These are phyloP conservation scores for Sapajus apella DNA, from an alignment of 2,113 vertebrate species.

Conservation along the genomic window DNA sequence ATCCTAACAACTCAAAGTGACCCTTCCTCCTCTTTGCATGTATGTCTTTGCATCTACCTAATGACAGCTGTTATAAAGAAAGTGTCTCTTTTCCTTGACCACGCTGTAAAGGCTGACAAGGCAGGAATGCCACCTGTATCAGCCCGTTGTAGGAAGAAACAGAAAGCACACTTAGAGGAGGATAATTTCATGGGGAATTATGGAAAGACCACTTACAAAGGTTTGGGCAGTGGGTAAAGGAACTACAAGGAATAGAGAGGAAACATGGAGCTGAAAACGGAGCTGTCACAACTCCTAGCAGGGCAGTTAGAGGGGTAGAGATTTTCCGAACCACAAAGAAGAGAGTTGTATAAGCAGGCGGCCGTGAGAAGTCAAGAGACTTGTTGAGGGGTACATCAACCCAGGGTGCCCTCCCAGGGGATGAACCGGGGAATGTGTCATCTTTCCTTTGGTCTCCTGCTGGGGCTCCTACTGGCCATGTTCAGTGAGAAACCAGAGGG, in stretches of 20 bases:
- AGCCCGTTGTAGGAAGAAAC: neutral
- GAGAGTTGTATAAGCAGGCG: neutral
- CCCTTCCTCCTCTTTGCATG: neutral
- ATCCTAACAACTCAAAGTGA: neutral
- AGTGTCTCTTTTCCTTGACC: neutral
- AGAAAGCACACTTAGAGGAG: neutral
- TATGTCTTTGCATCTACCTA: neutral
- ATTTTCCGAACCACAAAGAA: neutral
- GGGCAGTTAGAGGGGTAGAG: neutral
- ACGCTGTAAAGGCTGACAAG: neutral
- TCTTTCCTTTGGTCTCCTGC: neutral
- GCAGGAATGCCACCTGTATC: neutral
- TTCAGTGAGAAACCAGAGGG: neutral
- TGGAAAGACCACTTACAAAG: neutral
- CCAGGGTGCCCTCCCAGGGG: neutral
- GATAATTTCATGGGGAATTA: neutral
- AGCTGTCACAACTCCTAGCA: neutral
- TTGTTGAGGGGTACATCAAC: neutral
- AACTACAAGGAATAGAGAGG: neutral
- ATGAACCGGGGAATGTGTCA: neutral
- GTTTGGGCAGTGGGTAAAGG: neutral
- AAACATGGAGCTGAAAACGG: neutral
- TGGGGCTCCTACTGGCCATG: neutral
- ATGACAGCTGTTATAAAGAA: neutral
- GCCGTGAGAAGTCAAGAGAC: neutral